These are phyloP conservation scores for Tonatia bakeri DNA, from an alignment of 2,113 vertebrate genomes.

Conservation along the genomic window DNA sequence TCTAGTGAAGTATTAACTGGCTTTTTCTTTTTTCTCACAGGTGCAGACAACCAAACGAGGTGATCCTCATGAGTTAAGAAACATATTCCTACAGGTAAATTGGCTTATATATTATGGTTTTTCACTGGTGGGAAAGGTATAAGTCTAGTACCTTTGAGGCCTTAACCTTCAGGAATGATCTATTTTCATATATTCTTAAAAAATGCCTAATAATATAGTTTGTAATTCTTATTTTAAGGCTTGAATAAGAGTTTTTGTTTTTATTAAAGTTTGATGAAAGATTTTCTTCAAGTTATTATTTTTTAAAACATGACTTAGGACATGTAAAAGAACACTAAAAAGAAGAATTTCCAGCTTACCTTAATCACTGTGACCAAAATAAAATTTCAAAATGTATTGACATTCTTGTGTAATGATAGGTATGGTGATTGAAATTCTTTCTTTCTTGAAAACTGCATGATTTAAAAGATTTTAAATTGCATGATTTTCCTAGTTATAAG, in stretches of 20 bases:
- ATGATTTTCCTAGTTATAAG: conserved; percentile 9
- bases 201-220: background rate
- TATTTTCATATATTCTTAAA: conserved; percentile 24
- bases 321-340: background rate
- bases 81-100: conserved; percentile 94
- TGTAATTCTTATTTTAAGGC: conserved; percentile 5
- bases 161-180: conserved; percentile 31
- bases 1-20: conserved; percentile 54
- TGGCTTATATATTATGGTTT: background rate
- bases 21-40: conserved; percentile 74
- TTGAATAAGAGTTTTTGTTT: background rate
- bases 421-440: conserved; percentile 20
- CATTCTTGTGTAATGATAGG: background rate
- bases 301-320: background rate
- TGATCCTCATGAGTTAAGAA: conserved; percentile 90
- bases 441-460: conserved; percentile 13
- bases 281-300: conserved; percentile 18
- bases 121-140: background rate
- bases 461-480: background rate
- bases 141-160: background rate
- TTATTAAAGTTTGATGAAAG: conserved; percentile 27
- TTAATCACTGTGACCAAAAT: background rate
- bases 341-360: background rate
- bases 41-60: conserved; percentile 92
- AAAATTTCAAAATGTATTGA: conserved; percentile 19